Base-by-base conservation (phyloP, 1,140 invertebrate genomes). In the Micrasema longulum region DNA sequence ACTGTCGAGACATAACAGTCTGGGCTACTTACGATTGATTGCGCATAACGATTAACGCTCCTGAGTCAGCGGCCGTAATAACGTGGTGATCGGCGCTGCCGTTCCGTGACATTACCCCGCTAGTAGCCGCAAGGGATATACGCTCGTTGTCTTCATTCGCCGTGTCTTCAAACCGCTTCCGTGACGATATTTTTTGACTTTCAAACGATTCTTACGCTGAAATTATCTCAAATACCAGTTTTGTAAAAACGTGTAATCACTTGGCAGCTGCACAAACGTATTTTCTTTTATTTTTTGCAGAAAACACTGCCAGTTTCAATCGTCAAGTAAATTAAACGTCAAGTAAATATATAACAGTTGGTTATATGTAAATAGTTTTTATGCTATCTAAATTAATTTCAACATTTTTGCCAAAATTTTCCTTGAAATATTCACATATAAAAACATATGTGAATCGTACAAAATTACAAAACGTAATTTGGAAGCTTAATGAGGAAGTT, bases 11-110 rank as follows among this genome's bases (percentile, higher is more conserved):
- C 69, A 75, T 68, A n/a, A 60, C 73, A 72, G 73, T 72, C 73
- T 69, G 73, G 65, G 60, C 73, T 75, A 75, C 73, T 75, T 75
- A 75, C 73, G 73, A 75, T 75, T 75, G 43, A 53, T 69, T 48
- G 73, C 67, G 41, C 55, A 67, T 48, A 16, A 64, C 38, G 48
- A 63, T 36, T 53, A 65, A 70, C 68, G 62, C 38, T 70, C 67
- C 52, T 38, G 62, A 57, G 66, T 12, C 14, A 47, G 11, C 45
- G 62, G 65, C 62, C 31, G 62, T 64, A 41, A 41, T 62, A 65
- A 69, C 38, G 67, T n/a, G 16, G 45, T 23, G 63, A 14, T 47
- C 70, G 60, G 72, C 68, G 55, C 18, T 22, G 35, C 18, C 11
- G 38, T 63, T 45, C 31, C 57, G 11, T 45, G 31, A 35, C 45